phyloP scores from a whole-genome alignment of 1,140 invertebrate species.

The Bombus affinis region DNA sequence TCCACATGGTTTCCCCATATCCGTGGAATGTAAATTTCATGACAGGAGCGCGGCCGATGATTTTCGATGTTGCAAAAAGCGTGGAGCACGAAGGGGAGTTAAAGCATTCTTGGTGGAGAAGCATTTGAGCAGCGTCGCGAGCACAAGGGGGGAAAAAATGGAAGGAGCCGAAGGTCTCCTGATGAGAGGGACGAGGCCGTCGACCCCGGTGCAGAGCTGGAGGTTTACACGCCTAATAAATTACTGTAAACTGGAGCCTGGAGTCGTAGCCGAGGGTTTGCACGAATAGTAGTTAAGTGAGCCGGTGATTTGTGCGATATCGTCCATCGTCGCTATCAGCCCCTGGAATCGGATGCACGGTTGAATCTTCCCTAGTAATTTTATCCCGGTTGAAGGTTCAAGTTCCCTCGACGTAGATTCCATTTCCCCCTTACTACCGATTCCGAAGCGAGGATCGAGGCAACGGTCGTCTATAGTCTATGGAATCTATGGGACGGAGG shows the following conservation, averaged over 20 bases:
- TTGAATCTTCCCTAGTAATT: slow-evolving; percentile 76
- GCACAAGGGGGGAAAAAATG: slow-evolving; percentile 17
- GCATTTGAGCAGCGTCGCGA: background rate
- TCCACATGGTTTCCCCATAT: background rate
- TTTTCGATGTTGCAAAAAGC: slow-evolving; percentile 12
- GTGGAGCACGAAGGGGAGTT: background rate
- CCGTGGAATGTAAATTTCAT: slow-evolving; percentile 19
- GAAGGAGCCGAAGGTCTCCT: slow-evolving; percentile 45
- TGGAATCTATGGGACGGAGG: too few relatives aligned
- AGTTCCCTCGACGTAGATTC: slow-evolving; percentile 70
- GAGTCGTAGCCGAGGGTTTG: slow-evolving; percentile 50
- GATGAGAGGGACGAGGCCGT: slow-evolving; percentile 66
- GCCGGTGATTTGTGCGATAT: slow-evolving; percentile 79
- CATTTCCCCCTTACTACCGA: slow-evolving; percentile 60
- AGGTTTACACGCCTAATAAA: slow-evolving; percentile 78
- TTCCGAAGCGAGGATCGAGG: background rate
- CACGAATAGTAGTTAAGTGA: slow-evolving; percentile 75
- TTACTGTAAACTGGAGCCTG: slow-evolving; percentile 78
- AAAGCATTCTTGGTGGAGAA: background rate
- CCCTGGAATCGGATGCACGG: slow-evolving; percentile 74
- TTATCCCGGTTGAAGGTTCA: slow-evolving; percentile 77
- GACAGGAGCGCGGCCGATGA: slow-evolving; percentile 15
- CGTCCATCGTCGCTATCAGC: slow-evolving; percentile 74
- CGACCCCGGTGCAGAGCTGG: slow-evolving; percentile 64
- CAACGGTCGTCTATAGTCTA: background rate